Percentiles rank a stretch among this genome's conserved stretches.
phyloP scores from a whole-genome alignment of 2,113 vertebrate genomes.

The Rhinolophus ferrumequinum region DNA sequence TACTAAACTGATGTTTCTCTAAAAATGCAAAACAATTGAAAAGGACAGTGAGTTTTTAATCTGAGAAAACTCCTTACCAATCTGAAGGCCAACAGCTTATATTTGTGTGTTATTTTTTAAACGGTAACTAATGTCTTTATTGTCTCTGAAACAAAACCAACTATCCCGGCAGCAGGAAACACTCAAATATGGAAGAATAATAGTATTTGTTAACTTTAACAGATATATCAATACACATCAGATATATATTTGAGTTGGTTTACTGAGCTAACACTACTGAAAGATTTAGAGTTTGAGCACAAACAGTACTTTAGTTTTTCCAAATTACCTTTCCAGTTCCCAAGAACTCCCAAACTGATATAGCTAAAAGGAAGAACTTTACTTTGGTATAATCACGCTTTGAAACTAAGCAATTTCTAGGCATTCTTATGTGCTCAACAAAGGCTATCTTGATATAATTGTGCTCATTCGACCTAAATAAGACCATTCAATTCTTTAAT shows the following conservation, averaged over 20 bases:
- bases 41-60: not conserved
- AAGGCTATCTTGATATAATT: slow-evolving; percentile 24
- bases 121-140: not conserved
- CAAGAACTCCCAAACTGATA: not conserved
- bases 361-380: not conserved
- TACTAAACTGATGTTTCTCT: slow-evolving; percentile 29
- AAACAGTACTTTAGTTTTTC: not conserved
- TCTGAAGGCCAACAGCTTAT: not conserved
- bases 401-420: slow-evolving; percentile 24
- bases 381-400: not conserved
- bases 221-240: not conserved
- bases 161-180: not conserved
- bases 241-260: slow-evolving; percentile 8
- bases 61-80: not conserved
- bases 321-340: not conserved
- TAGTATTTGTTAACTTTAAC: slow-evolving; percentile 1
- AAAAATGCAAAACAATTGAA: not conserved
- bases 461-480: slow-evolving; percentile 46
- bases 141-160: not conserved
- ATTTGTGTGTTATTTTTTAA: slow-evolving; percentile 10
- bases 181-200: not conserved
- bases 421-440: not conserved
- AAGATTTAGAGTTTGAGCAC: not conserved
- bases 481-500: slow-evolving; percentile 47
- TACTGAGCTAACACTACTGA: not conserved